Base-by-base conservation (phyloP, 1,140 invertebrate species). In the Drosophila chauvacae region DNA sequence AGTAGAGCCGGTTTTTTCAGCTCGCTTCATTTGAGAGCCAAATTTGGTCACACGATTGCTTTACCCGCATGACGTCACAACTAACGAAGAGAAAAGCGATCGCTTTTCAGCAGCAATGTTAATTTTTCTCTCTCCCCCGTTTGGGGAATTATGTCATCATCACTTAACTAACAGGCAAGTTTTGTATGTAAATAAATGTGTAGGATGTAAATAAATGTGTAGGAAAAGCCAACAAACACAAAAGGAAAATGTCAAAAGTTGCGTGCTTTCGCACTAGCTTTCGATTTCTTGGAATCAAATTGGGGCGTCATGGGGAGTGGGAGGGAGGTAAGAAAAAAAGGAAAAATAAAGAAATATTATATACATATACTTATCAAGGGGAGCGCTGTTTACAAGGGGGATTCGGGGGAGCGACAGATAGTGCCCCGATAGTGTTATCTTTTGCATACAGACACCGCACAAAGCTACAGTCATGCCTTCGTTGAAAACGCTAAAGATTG, bases 201-300 rank as follows among this genome's bases (percentile, higher is more conserved):
- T 47, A 55, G 13, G n/a, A 50, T 16, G 7, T 9, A 42, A 44
- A 45, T 18, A 33, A 39, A 16, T 41, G 48, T 18, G 16, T 47
- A 55, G 13, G n/a, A 50, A 35, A 71, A 71, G 20, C 20, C 41
- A 33, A 62, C 9, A 37, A 69, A 69, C 30, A 28, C 42, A 53
- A 50, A 48, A 48, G 44, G 62, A 74, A 81, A 86, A 86, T 86
- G 85, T 77, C 79, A 82, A 84, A 81, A 56, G 80, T 84, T 78
- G 85, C 85, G 85, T 88, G 84, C 74, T 80, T 80, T 74, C 62
- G 73, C 68, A 72, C 56, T 45, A 41, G 81, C 77, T 90, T 88
- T 88, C 85, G 80, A 79, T 79, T 79, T 72, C 77, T 69, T 45
- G 51, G 75, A 69, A 78, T 58, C 56, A 10, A 55, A 53, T 14